phyloP scores from a whole-genome alignment of 2,113 vertebrate genomes.

The Dasyprocta punctata region DNA sequence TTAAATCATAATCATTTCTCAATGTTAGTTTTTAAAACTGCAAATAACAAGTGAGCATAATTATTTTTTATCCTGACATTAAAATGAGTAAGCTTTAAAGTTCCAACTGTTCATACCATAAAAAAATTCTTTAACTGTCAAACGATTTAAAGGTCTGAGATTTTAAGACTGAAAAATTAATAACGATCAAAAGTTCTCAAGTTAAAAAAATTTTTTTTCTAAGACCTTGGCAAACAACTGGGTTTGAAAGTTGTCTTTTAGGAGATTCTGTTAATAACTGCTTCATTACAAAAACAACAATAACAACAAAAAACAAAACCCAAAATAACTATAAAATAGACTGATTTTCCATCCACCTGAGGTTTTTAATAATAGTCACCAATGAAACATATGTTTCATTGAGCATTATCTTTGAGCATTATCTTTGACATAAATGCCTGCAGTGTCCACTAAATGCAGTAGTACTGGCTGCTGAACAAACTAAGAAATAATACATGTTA shows the following conservation, averaged over 20 bases:
- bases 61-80: slow-evolving; percentile 19
- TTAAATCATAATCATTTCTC: slow-evolving; percentile 44
- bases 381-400: neutral
- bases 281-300: neutral
- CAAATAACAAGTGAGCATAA: neutral
- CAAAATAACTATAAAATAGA: slow-evolving; percentile 21
- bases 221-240: neutral
- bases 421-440: neutral
- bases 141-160: slow-evolving; percentile 36
- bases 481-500: neutral
- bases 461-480: neutral
- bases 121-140: slow-evolving; percentile 53
- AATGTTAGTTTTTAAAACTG: slow-evolving; percentile 30
- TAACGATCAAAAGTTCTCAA: neutral
- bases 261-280: slow-evolving; percentile 7
- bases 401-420: neutral
- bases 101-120: neutral
- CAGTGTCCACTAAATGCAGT: neutral
- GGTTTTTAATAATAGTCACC: slow-evolving; percentile 48
- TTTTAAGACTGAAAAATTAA: slow-evolving; percentile 44
- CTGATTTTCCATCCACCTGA: neutral
- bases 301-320: neutral
- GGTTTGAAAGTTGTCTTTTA: slow-evolving; percentile 44
- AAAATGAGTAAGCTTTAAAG: slow-evolving; percentile 32
- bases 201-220: neutral